Evolutionary conservation across 2,888 invertebrate genomes (phyloP), one percentile per base, ranked within the genome.

Genomic region (Lithophane semibrunnea): DNA sequence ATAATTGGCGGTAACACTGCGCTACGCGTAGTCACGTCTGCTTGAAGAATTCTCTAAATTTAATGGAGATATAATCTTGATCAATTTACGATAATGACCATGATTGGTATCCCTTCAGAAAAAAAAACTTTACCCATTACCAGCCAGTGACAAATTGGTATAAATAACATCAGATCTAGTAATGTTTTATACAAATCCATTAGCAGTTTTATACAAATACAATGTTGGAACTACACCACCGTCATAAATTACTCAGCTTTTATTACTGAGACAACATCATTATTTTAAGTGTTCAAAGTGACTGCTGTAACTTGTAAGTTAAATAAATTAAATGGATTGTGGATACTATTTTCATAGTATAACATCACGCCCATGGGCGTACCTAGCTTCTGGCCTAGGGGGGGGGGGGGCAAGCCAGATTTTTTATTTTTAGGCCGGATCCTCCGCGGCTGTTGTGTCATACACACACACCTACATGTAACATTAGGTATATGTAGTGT

Each of bases 181-280:
- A 29, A 13, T 49, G 8, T 49, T 47, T 24, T 63, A 18, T 8
- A 63, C 42, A 80, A 77, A 80, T 73, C 63, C 56, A 74, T 74
- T 64, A 56, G 37, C n/a, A 24, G n/a, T n/a, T n/a, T n/a, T n/a
- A n/a, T n/a, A n/a, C n/a, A n/a, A n/a, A n/a, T n/a, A n/a, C 64
- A 52, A 47, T 24, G 47, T 66, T 63, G 4, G n/a, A 68, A 68
- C 58, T 58, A 83, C 64, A 63, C 29, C 24, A 65, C 52, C 3
- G 18, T 56, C 13, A 44, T 68, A 77, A 21, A 75, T 58, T 68
- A 68, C 67, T 83, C 52, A 47, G 21, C 37, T n/a, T n/a, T 58
- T 68, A 83, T 77, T 65, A 68, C 67, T 54, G 37, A 2, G 10
- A 58, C 56, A 58, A 83, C 77, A 77, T 68, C 52, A 82, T 66